Base-by-base conservation (phyloP, 2,113 vertebrate species). In the Aleadryas rufinucha region DNA sequence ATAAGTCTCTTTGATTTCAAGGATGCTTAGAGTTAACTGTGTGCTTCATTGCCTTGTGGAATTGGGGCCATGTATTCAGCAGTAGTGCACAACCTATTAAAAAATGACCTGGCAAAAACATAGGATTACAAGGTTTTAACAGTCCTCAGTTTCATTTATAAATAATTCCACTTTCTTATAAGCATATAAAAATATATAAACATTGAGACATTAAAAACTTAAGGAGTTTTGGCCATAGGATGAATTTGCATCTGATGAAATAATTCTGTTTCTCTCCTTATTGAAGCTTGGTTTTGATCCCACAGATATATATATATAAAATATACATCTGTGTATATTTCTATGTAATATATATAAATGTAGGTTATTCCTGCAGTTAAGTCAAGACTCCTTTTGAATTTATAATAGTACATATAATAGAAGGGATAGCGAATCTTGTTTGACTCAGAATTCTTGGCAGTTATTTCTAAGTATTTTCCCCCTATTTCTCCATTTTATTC, bases 211-310 rank as follows among this genome's bases (percentile, higher is more conserved):
- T 19, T 44, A 53, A 84, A 84, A 85, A 24, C 4, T 3, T 9
- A 27, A 37, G 5, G 3, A 15, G 7, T 66, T 87, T 95, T 87
- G 12, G 77, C 49, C 54, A 13, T 50, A 83, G 80, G 44, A 35
- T 92, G 37, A 93, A 93, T 87, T 87, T 80, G 56, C 47, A 61
- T 24, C 33, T 76, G 57, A 81, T 41, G 14, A 49, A 90, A 89
- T 96, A 59, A 88, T 88, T 68, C 28, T 76, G 4, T 44, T 93
- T 85, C 68, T 85, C 24, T 44, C 77, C n/a, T 52, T 50, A 72
- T n/a, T 87, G 85, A 89, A 96, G 59, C 24, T 93, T 93, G 52
- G 37, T 59, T 75, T 96, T 96, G 60, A 93, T 95, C 47, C 61
- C 71, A 80, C 41, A 37, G 13, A 45, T 27, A 54, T 18, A 54